A percentile compares a stretch with the other conserved stretches of the same genome.
These are phyloP conservation scores for Cirrhinus mrigala DNA, from an alignment of 2,797 vertebrate genomes.

Conservation along the genomic window DNA sequence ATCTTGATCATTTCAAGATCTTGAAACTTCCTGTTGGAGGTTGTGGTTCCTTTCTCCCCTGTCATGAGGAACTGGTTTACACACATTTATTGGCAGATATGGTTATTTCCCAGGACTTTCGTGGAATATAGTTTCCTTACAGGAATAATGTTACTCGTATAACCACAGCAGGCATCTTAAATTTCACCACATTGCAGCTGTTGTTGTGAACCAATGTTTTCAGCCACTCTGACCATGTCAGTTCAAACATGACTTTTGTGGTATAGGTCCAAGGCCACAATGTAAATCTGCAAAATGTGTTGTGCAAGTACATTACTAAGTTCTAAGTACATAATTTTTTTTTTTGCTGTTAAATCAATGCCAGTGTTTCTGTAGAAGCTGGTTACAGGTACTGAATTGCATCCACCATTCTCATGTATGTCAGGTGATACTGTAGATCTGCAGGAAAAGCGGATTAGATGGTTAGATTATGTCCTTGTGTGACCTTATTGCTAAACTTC, in stretches of 20 bases:
- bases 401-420: background rate
- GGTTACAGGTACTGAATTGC: background rate
- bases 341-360: background rate
- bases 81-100: constrained; percentile 13
- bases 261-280: background rate
- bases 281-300: background rate
- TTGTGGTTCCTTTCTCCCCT: constrained; percentile 15
- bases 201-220: background rate
- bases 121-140: constrained; percentile 8
- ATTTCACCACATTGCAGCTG: background rate
- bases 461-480: background rate
- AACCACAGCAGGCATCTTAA: background rate
- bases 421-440: background rate
- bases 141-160: constrained; percentile 52
- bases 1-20: background rate
- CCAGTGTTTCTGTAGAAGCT: background rate
- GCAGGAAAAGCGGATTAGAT: constrained; percentile 7
- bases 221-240: background rate
- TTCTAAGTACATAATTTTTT: background rate
- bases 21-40: constrained; percentile 3
- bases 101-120: background rate
- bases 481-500: background rate
- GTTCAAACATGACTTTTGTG: constrained; percentile 10
- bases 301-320: background rate
- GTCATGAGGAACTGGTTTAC: background rate